These are phyloP conservation scores for Yponomeuta malinellus DNA, from an alignment of 2,888 invertebrate genomes.

Conservation along the genomic window DNA sequence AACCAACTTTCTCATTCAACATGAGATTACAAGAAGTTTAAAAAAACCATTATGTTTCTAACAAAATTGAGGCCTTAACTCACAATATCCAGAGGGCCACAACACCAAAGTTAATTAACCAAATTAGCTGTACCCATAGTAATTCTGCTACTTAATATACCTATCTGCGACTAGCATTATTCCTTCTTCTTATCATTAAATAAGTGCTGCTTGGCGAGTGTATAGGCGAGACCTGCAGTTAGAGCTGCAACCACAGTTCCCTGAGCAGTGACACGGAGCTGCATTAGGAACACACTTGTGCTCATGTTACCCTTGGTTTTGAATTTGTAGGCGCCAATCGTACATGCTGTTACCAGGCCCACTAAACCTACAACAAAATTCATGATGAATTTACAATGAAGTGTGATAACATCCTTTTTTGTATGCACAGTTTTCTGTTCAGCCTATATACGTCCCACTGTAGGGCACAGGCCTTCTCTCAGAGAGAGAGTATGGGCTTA, in stretches of 20 bases:
- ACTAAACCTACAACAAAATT: conserved; percentile 77
- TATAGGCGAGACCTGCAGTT: conserved; percentile 81
- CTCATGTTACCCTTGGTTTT: conserved; percentile 85
- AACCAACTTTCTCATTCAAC: too few species aligned
- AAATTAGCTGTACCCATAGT: background rate
- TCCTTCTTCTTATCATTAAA: conserved; percentile 36
- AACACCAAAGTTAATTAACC: background rate
- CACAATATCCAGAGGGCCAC: background rate
- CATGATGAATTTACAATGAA: too few species aligned
- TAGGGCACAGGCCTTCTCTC: too few species aligned
- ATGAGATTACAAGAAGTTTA: too few species aligned
- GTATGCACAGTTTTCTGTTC: too few species aligned
- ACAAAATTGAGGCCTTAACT: background rate
- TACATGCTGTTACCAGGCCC: conserved; percentile 80
- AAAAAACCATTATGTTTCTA: too few species aligned
- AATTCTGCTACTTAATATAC: background rate
- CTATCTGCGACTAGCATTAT: background rate
- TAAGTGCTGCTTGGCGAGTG: conserved; percentile 76
- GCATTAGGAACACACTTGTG: conserved; percentile 89
- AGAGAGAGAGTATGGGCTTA: too few species aligned
- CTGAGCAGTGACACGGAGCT: conserved; percentile 90
- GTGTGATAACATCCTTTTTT: too few species aligned
- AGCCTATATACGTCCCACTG: too few species aligned
- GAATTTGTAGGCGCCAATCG: conserved; percentile 84
- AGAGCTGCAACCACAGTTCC: conserved; percentile 87